These are phyloP conservation scores for Dryomyza anilis DNA, from an alignment of 2,888 invertebrate species.

Conservation along the genomic window DNA sequence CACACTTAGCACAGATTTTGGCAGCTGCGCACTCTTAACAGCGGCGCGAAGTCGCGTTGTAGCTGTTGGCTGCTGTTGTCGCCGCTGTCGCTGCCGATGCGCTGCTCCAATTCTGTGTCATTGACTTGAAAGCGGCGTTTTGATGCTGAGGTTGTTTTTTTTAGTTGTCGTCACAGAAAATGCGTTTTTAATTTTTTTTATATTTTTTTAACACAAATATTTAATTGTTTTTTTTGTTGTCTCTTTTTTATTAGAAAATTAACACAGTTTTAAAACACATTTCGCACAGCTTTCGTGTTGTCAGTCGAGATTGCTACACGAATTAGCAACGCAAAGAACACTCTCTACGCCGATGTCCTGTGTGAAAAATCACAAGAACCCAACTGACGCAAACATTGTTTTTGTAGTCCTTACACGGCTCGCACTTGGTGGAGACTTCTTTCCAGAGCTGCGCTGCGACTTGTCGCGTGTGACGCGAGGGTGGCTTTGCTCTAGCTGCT, in stretches of 20 bases:
- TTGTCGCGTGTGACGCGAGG: slow-evolving; percentile 10
- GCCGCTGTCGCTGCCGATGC: slow-evolving; percentile 7
- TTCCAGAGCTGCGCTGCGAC: slow-evolving; percentile 2
- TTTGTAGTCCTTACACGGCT: slow-evolving; percentile 41
- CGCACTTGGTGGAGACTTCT: slow-evolving; percentile 9
- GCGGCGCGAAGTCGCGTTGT: not conserved
- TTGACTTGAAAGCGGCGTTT: slow-evolving; percentile 27
- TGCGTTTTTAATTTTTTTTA: not conserved
- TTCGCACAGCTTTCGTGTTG: no score
- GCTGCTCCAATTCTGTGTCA: slow-evolving; percentile 27
- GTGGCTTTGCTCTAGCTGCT: not conserved
- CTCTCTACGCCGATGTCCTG: slow-evolving; percentile 54
- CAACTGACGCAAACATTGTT: slow-evolving; percentile 52
- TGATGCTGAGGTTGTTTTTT: slow-evolving; percentile 10
- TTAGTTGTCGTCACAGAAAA: not conserved
- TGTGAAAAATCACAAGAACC: slow-evolving; percentile 54
- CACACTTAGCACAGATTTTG: no score
- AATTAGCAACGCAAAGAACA: no score
- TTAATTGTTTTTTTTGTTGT: no score
- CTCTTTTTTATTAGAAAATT: no score
- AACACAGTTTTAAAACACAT: no score
- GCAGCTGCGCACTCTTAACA: slow-evolving; percentile 20
- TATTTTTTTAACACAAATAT: no score
- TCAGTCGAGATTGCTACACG: no score
- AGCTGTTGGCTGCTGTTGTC: slow-evolving; percentile 1